Conservation (phyloP, 2,113 vertebrate genomes). For the Bombycilla garrulus region DNA sequence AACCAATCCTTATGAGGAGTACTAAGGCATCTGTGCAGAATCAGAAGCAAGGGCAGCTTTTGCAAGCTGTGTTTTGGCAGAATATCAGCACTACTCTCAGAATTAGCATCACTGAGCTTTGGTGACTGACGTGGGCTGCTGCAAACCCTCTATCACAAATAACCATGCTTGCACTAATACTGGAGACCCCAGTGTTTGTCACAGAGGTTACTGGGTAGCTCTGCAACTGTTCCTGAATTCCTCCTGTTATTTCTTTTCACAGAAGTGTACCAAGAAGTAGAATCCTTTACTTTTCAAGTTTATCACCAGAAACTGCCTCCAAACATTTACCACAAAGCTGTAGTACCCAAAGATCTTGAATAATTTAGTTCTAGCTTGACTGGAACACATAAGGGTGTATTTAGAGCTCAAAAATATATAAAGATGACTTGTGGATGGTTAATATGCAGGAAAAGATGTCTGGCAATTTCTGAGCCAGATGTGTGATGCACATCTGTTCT, state of each 20-base stretch:
- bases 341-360: not conserved
- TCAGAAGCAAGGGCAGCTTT: not conserved
- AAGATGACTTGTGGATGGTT: not conserved
- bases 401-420: not conserved
- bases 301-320: not conserved
- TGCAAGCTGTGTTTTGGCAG: not conserved
- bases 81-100: not conserved
- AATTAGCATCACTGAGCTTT: not conserved
- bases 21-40: not conserved
- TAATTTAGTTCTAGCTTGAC: not conserved
- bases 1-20: not conserved
- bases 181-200: not conserved
- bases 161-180: not conserved
- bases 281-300: not conserved
- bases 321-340: not conserved
- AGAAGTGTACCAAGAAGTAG: not conserved
- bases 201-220: not conserved
- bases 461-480: not conserved
- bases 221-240: not conserved
- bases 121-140: not conserved
- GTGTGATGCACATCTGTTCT: not conserved
- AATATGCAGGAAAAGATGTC: not conserved
- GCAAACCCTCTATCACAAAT: not conserved
- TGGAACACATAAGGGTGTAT: not conserved
- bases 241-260: not conserved